A percentile compares a stretch with the other conserved stretches of the same genome.
Conservation (phyloP, 2,113 vertebrate genomes). For the Chelonoidis abingdonii region DNA sequence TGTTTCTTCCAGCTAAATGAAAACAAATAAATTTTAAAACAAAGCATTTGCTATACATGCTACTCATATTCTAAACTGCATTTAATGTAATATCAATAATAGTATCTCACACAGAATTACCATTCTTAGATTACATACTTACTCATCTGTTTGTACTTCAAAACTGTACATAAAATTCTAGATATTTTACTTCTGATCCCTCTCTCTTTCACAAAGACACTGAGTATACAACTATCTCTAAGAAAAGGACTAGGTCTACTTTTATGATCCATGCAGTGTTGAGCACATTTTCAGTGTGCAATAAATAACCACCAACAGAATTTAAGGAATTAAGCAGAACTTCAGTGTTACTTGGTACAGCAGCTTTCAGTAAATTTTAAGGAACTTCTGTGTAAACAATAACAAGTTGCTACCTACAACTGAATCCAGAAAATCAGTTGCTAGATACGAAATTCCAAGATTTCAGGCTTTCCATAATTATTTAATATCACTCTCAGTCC, state of each 20-base stretch:
- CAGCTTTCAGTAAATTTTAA: background rate
- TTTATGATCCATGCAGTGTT: background rate
- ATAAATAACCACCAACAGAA: background rate
- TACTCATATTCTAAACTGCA: background rate
- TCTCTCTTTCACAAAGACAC: background rate
- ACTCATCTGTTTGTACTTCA: background rate
- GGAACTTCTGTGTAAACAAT: background rate
- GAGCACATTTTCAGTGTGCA: background rate
- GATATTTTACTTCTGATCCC: background rate
- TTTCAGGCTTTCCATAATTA: background rate
- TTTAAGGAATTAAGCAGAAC: background rate
- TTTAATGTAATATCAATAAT: background rate
- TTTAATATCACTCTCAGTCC: background rate
- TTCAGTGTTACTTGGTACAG: background rate
- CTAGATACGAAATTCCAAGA: background rate
- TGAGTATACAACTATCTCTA: background rate
- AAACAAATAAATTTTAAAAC: constrained; percentile 52
- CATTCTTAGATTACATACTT: background rate
- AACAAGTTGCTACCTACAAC: background rate
- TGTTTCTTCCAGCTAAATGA: constrained; percentile 92
- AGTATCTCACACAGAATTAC: background rate
- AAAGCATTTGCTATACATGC: background rate
- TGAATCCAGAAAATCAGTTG: background rate
- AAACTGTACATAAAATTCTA: background rate
- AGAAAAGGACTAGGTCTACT: background rate